Base-by-base conservation (phyloP, 1,140 invertebrate genomes). In the Dreissena polymorpha region DNA sequence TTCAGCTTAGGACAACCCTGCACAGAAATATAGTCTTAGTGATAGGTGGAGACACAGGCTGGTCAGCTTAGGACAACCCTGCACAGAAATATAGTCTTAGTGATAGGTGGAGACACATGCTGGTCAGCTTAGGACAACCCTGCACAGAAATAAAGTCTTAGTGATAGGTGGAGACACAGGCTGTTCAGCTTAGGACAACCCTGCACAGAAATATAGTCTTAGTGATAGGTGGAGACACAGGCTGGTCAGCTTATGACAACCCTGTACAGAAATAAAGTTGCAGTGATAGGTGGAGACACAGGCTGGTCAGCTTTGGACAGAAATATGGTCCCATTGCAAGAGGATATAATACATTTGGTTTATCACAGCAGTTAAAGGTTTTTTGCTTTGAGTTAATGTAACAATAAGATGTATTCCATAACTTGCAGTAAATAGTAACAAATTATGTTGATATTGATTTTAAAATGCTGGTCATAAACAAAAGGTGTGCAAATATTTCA, bases 1-100 rank as follows among this genome's bases (percentile, higher is more conserved):
- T 60, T 10, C 50, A 83, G 63, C 12, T 69, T 67, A 3, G 81
- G 81, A 63, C 81, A 83, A 6, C 72, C 81, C 81, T 83, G 25
- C 2, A 73, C 63, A 10, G 0, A 25, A 76, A 76, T 21, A 50
- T n/a, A n/a, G n/a, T n/a, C n/a, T n/a, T n/a, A n/a, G 68, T 0
- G 23, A 18, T 18, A 83, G 50, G 51, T 83, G 81, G 16, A 83
- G 29, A 8, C 29, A 69, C 27, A 83, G 39, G 12, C 53, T 68
- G 50, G 49, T 13, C 51, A 83, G 64, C 13, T 63, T 68, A 0
- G 81, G 81, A 64, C 81, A 83, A 13, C 73, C 81, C 81, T 83
- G n/a, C 5, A 74, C 64, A 14, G 0, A 27, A 76, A 76, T 23
- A 53, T 39, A 39, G 39, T 39, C 39, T 39, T 8, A 39, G 68